Conservation (phyloP, 2,797 vertebrate genomes). For the Hippoglossus hippoglossus region DNA sequence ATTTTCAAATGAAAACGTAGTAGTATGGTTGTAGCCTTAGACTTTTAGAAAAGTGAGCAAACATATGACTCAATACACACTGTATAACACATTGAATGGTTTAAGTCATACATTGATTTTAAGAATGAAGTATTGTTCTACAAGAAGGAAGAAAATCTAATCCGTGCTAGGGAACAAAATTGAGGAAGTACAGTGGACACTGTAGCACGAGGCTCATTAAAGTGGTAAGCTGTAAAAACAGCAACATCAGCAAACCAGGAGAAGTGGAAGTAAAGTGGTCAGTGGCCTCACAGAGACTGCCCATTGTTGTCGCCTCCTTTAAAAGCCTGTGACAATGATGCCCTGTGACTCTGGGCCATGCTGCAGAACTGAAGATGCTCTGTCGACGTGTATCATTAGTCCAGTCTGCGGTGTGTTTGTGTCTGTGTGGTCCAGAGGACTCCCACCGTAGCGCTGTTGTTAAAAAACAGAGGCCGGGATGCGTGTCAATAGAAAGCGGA, state of each 20-base stretch:
- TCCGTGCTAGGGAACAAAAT: background rate
- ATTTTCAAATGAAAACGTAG: background rate
- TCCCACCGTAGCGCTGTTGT: slow-evolving; percentile 30
- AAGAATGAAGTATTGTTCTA: no score
- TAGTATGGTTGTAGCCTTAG: no score
- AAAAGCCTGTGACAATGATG: slow-evolving; percentile 40
- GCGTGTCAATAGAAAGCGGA: slow-evolving; percentile 20
- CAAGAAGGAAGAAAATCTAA: background rate
- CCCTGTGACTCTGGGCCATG: slow-evolving; percentile 39
- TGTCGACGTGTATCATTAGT: slow-evolving; percentile 56
- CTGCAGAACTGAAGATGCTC: slow-evolving; percentile 50
- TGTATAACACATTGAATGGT: background rate
- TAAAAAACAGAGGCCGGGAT: slow-evolving; percentile 11
- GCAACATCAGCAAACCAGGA: slow-evolving; percentile 39
- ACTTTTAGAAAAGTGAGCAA: no score
- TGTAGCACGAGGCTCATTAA: slow-evolving; percentile 37
- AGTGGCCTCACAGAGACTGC: slow-evolving; percentile 31
- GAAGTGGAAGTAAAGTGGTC: slow-evolving; percentile 44
- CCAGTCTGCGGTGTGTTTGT: slow-evolving; percentile 44
- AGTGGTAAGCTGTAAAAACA: slow-evolving; percentile 24
- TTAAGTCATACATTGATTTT: background rate
- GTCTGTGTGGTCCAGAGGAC: slow-evolving; percentile 58
- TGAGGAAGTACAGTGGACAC: background rate
- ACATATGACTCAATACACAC: no score
- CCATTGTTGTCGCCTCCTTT: slow-evolving; percentile 44